phyloP scores from a whole-genome alignment of 2,113 vertebrate genomes.

The Myodes glareolus region DNA sequence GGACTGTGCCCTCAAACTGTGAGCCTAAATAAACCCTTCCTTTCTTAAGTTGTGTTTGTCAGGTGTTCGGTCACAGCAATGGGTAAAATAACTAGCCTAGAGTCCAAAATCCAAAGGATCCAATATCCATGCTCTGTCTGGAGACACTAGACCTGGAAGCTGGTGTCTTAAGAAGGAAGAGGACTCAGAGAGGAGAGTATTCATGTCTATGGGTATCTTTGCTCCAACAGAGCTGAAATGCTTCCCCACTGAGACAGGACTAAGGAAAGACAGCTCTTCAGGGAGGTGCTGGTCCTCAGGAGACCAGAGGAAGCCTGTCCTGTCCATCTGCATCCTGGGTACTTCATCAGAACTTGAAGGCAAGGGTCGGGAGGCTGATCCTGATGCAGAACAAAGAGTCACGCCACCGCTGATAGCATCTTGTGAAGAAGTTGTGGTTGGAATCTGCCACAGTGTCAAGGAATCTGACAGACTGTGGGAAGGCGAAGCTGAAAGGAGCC shows the following conservation, averaged over 20 bases:
- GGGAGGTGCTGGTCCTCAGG: neutral
- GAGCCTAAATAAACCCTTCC: neutral
- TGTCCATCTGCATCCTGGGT: neutral
- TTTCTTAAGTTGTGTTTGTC: neutral
- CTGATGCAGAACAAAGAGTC: fast-evolving
- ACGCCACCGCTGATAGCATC: fast-evolving
- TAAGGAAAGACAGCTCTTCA: neutral
- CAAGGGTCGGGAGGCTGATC: neutral
- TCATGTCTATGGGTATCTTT: neutral
- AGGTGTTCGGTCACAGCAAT: too few species aligned
- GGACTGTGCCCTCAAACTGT: neutral
- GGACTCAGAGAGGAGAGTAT: neutral
- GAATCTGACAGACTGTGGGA: neutral
- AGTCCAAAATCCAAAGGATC: neutral
- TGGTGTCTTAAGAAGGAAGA: neutral
- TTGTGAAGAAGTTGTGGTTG: neutral
- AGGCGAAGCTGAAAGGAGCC: fast-evolving
- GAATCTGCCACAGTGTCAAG: neutral
- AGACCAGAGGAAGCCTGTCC: neutral
- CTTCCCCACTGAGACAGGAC: neutral
- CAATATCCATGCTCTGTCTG: neutral
- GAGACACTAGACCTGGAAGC: neutral
- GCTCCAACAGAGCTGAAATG: neutral
- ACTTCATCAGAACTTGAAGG: neutral
- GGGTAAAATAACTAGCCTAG: neutral